Percentiles rank a stretch among this genome's conserved stretches.
Evolutionary conservation across 37 sponge, comb jelly and placozoan species (phyloP).

Genomic region (Halisarca cf. caerulea): DNA sequence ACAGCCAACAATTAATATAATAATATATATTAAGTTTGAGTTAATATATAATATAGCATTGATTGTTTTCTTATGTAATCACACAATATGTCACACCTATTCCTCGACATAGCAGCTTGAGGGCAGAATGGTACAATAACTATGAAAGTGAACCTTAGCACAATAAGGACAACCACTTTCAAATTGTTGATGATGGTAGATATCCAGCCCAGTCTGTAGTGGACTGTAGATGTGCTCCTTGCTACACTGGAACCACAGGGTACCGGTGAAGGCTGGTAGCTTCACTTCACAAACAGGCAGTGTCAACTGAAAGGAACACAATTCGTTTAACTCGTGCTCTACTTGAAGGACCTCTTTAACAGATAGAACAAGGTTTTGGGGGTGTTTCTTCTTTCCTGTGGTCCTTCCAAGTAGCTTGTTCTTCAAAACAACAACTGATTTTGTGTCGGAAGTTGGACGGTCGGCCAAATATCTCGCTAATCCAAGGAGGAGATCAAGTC

Average conservation of each 20-base stretch:
- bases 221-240: slow-evolving; percentile 56
- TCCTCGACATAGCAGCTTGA: too few relatives aligned
- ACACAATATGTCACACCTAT: too few relatives aligned
- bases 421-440: too few relatives aligned
- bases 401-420: too few relatives aligned
- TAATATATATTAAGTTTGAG: too few relatives aligned
- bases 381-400: not conserved
- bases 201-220: not conserved
- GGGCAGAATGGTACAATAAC: slow-evolving; percentile 11
- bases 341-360: not conserved
- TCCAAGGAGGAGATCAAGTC: not conserved
- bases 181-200: slow-evolving; percentile 3
- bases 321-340: not conserved
- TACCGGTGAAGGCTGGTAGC: not conserved
- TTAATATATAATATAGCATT: too few relatives aligned
- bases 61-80: too few relatives aligned
- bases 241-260: slow-evolving; percentile 41
- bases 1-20: too few relatives aligned
- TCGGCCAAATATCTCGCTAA: not conserved
- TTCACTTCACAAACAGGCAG: not conserved
- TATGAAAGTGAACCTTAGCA: not conserved
- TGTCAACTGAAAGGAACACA: not conserved
- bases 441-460: too few relatives aligned
- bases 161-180: not conserved
- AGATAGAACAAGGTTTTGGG: not conserved